Evolutionary conservation across 2,113 vertebrate genomes (phyloP), one percentile per base, ranked within the genome.

Genomic region (Cyrtonyx montezumae): DNA sequence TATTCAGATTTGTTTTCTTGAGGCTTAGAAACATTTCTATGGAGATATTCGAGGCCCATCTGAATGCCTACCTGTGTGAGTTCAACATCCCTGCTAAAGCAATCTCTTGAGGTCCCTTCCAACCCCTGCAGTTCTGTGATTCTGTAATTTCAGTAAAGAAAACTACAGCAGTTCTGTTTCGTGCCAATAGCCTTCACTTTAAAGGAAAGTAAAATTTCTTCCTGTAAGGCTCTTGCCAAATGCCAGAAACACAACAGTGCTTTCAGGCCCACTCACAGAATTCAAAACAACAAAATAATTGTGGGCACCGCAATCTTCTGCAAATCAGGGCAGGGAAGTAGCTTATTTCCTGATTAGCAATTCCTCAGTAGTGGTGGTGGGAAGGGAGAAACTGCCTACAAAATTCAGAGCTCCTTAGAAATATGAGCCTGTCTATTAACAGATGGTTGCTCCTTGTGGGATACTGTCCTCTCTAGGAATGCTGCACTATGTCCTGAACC

Each of bases 391-490:
- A 36, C 45, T 86, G 81, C 56, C 88, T 68, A 89, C 68, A 73
- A 91, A 91, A 93, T 74, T 61, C 71, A 55, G 87, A 59, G 32
- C 84, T 92, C 74, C 85, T 92, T 48, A 51, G 90, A 95, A 96
- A 79, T 91, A 92, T 34, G 92, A 93, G 55, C 30, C 80, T 88
- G 74, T 66, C 90, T 86, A 70, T 65, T 89, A 95, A 93, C 95
- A 96, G 89, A 95, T 96, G 95, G 96, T 79, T 66, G 4, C 67
- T 95, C 91, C 82, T 95, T 76, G 43, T 3, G 25, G 90, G 67
- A 97, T 88, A 63, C 43, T 48, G 51, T 84, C 88, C 73, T 91
- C 94, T 86, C 86, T 88, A 92, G 90, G 93, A 94, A 77, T 0
- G 4, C 80, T 83, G 73, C 75, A 69, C 82, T 37, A 69, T 78